These are phyloP conservation scores for Cladopsammia gracilis DNA, from an alignment of 64 coral and sea anemone genomes.

Conservation along the genomic window DNA sequence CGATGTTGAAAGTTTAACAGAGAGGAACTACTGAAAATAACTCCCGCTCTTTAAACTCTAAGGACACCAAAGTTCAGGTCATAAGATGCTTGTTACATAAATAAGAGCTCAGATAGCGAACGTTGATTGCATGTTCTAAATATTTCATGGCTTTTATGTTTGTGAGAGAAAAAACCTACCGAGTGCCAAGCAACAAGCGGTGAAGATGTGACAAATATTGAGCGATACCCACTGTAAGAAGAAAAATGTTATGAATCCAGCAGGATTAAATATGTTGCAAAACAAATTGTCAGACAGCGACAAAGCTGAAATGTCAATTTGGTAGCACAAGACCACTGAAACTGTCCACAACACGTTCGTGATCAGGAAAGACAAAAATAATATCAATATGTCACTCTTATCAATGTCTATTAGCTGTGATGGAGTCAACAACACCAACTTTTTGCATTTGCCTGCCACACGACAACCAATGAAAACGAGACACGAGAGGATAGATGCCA, in stretches of 20 bases:
- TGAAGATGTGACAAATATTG: constrained; percentile 68
- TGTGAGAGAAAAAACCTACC: constrained; percentile 30
- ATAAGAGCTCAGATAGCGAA: too few species aligned
- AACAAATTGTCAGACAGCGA: constrained; percentile 15
- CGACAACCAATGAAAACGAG: constrained; percentile 15
- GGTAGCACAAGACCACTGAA: too few species aligned
- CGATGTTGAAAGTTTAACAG: too few species aligned
- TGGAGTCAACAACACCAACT: constrained; percentile 13
- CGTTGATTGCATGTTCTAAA: too few species aligned
- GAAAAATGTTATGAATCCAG: constrained; percentile 60
- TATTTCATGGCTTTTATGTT: not conserved
- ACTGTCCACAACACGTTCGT: not conserved
- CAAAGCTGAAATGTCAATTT: not conserved
- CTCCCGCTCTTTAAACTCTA: too few species aligned
- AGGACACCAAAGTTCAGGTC: too few species aligned
- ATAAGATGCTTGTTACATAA: too few species aligned
- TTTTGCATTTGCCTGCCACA: constrained; percentile 10
- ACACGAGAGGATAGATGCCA: constrained; percentile 57
- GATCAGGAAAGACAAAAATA: not conserved
- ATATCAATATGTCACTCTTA: not conserved
- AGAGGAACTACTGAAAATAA: too few species aligned
- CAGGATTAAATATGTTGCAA: constrained; percentile 33
- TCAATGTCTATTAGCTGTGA: constrained; percentile 6
- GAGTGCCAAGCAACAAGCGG: constrained; percentile 22
- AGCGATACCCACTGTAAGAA: constrained; percentile 66